These are phyloP conservation scores for Spodoptera picta DNA, from an alignment of 2,888 invertebrate genomes.

Conservation along the genomic window DNA sequence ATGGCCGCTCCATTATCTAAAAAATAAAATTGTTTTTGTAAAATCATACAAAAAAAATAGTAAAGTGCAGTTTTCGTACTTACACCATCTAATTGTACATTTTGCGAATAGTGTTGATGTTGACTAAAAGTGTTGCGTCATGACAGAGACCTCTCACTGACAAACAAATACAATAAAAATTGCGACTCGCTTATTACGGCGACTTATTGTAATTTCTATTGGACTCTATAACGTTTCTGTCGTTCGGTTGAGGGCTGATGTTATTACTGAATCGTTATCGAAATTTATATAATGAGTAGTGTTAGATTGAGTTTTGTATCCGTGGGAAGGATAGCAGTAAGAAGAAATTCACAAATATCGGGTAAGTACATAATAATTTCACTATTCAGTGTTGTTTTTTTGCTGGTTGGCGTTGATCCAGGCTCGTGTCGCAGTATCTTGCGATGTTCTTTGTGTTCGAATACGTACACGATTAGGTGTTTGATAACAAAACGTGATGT, in stretches of 20 bases:
- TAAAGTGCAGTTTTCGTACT: constrained; percentile 83
- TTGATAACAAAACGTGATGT: constrained; percentile 81
- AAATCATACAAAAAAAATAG: constrained; percentile 79
- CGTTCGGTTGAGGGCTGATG: constrained; percentile 78
- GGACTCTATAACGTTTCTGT: constrained; percentile 64
- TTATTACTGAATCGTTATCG: constrained; percentile 73
- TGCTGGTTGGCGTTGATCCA: constrained; percentile 78
- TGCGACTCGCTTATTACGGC: constrained; percentile 71
- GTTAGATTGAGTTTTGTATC: constrained; percentile 85
- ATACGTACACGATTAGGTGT: constrained; percentile 66
- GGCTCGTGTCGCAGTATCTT: constrained; percentile 69
- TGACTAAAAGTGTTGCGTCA: constrained; percentile 88
- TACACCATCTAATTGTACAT: constrained; percentile 73
- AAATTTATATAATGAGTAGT: constrained; percentile 83
- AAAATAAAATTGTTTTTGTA: constrained; percentile 84
- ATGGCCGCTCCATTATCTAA: constrained; percentile 84
- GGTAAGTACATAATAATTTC: constrained; percentile 74
- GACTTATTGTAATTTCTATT: constrained; percentile 74
- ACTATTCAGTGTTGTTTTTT: constrained; percentile 66
- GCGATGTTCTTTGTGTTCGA: constrained; percentile 58
- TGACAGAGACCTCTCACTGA: constrained; percentile 88
- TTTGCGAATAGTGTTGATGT: constrained; percentile 80
- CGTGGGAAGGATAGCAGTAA: constrained; percentile 83
- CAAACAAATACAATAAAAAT: constrained; percentile 88
- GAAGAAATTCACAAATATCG: constrained; percentile 84